Conservation (phyloP, 2,888 invertebrate genomes). For the Luffia ferchaultella region DNA sequence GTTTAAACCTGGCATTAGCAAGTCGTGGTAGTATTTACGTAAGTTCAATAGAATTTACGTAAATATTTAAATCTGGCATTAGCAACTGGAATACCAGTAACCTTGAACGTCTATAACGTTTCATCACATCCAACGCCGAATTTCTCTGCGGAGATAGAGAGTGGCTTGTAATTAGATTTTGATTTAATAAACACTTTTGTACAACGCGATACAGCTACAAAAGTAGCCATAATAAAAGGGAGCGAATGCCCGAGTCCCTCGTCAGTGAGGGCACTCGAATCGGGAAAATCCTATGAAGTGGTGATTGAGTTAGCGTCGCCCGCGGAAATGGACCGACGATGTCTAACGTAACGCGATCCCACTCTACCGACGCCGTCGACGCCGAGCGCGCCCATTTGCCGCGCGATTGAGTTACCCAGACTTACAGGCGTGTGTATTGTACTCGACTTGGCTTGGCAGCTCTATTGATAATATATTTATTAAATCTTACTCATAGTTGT, state of each 20-base stretch:
- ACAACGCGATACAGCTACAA: neutral
- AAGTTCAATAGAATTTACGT: too few relatives aligned
- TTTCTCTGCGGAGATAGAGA: neutral
- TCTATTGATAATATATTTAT: too few relatives aligned
- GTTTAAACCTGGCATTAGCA: too few relatives aligned
- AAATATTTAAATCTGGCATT: too few relatives aligned
- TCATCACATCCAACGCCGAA: neutral
- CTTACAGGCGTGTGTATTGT: neutral
- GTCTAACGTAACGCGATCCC: slow-evolving; percentile 32
- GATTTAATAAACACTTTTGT: neutral
- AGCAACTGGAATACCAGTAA: too few relatives aligned
- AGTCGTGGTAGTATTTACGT: too few relatives aligned
- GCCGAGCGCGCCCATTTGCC: slow-evolving; percentile 36
- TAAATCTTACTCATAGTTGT: too few relatives aligned
- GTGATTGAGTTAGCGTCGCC: slow-evolving; percentile 52
- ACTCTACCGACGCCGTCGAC: slow-evolving; percentile 36
- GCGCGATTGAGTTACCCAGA: slow-evolving; percentile 34
- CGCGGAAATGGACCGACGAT: slow-evolving; percentile 41
- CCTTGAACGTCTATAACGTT: too few relatives aligned
- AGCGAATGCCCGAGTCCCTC: neutral
- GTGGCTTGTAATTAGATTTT: neutral
- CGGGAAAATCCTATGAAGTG: slow-evolving; percentile 37
- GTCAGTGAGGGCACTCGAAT: neutral
- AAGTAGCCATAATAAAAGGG: neutral
- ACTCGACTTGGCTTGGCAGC: too few relatives aligned